Percentiles rank a stretch among this genome's conserved stretches.
These are phyloP conservation scores for Peromyscus polionotus DNA, from an alignment of 2,113 vertebrate species.

Conservation along the genomic window DNA sequence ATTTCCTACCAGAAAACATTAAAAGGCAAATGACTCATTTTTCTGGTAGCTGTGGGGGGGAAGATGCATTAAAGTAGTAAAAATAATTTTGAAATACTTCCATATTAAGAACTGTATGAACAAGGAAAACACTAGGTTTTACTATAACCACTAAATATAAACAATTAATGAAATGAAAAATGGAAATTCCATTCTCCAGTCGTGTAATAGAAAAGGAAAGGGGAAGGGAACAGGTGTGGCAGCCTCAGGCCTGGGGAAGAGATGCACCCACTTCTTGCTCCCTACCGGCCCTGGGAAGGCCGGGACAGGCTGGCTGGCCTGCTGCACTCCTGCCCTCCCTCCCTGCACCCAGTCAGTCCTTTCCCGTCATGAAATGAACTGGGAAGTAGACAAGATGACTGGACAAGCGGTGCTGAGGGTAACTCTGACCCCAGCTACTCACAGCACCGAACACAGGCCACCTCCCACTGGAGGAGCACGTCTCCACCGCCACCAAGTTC, in stretches of 20 bases:
- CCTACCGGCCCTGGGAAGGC: slow-evolving; percentile 61
- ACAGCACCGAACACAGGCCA: slow-evolving; percentile 1
- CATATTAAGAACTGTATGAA: not conserved
- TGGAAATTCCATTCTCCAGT: not conserved
- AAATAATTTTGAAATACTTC: slow-evolving; percentile 23
- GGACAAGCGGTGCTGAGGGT: slow-evolving; percentile 61
- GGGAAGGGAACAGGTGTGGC: not conserved
- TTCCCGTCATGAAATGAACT: slow-evolving; percentile 78
- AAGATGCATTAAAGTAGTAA: not conserved
- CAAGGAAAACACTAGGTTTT: not conserved
- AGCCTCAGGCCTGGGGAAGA: not conserved
- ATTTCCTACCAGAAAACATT: slow-evolving; percentile 91
- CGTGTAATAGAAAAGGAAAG: not conserved
- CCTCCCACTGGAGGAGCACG: not conserved
- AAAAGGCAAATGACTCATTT: not conserved
- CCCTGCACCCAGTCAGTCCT: slow-evolving; percentile 62
- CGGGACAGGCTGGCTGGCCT: slow-evolving; percentile 54
- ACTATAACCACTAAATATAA: not conserved
- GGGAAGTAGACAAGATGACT: slow-evolving; percentile 56
- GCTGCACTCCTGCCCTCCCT: not conserved
- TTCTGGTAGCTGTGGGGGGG: not conserved
- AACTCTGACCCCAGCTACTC: slow-evolving; percentile 61
- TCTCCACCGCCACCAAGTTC: not conserved
- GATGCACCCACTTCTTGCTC: not conserved
- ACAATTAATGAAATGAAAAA: not conserved